Percentiles rank a stretch among this genome's conserved stretches.
These are phyloP conservation scores for Dryobotodes eremita DNA, from an alignment of 2,888 invertebrate species.

Conservation along the genomic window DNA sequence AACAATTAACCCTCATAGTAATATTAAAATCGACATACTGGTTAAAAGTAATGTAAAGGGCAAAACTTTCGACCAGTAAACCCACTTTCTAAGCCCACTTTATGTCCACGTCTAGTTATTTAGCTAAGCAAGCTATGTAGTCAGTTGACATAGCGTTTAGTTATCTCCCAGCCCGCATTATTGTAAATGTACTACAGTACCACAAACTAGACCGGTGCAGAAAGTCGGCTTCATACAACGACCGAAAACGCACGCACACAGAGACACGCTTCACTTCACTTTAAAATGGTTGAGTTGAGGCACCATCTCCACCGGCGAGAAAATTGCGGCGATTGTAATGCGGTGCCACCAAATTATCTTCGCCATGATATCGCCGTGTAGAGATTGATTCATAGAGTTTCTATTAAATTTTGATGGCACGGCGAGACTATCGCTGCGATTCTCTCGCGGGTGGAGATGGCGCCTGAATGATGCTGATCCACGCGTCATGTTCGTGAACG, in stretches of 20 bases:
- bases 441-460: too few species aligned
- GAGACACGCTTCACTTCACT: neutral
- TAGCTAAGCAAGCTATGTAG: neutral
- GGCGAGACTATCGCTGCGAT: too few species aligned
- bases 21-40: neutral
- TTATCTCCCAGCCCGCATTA: slow-evolving; percentile 1
- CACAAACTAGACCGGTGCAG: neutral
- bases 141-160: slow-evolving; percentile 6
- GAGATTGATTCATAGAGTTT: too few species aligned
- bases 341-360: too few species aligned
- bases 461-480: neutral
- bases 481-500: neutral
- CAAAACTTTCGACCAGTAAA: neutral
- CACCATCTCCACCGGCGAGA: too few species aligned
- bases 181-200: slow-evolving; percentile 7
- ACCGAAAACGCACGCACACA: neutral
- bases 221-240: neutral
- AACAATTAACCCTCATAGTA: neutral
- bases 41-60: neutral
- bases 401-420: too few species aligned
- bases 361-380: too few species aligned
- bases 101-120: neutral
- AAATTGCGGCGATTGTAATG: too few species aligned
- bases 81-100: neutral
- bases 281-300: neutral